These are phyloP conservation scores for Pristionchus entomophagus DNA, from an alignment of 2,888 invertebrate genomes.

Conservation along the genomic window DNA sequence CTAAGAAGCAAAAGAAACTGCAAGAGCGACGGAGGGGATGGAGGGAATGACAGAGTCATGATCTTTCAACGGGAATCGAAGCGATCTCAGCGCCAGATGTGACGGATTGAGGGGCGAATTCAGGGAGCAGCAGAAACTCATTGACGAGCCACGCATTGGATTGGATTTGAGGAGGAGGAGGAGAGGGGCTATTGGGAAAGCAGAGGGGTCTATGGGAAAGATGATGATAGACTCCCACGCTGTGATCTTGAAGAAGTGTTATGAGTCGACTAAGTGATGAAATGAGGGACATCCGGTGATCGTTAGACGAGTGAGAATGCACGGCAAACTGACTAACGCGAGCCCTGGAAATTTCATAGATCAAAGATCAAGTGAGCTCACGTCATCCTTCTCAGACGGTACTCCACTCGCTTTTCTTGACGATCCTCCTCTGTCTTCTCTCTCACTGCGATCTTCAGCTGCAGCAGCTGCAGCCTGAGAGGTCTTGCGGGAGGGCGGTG, in stretches of 20 bases:
- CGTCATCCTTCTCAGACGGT: conserved; percentile 11
- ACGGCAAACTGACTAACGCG: too few relatives aligned
- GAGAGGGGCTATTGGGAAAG: too few relatives aligned
- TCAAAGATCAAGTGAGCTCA: not conserved
- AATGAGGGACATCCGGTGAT: not conserved
- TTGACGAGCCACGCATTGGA: conserved; percentile 11
- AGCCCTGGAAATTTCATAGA: not conserved
- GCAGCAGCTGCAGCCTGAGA: conserved; percentile 7
- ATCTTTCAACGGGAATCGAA: conserved; percentile 7
- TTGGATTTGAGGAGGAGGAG: not conserved
- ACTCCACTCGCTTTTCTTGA: not conserved
- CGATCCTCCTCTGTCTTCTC: not conserved
- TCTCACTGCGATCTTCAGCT: not conserved
- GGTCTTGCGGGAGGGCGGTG: conserved; percentile 41
- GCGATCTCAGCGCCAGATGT: conserved; percentile 5
- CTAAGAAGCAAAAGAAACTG: not conserved
- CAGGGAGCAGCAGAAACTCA: not conserved
- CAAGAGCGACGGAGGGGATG: too few relatives aligned
- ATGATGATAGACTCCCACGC: not conserved
- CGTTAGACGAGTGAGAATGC: not conserved
- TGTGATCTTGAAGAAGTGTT: not conserved
- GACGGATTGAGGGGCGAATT: not conserved
- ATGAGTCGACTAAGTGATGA: not conserved
- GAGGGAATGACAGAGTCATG: conserved; percentile 11
- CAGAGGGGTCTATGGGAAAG: not conserved